Evolutionary conservation across 2,888 invertebrate genomes (phyloP).

Genomic region (Erpobdella octoculata): DNA sequence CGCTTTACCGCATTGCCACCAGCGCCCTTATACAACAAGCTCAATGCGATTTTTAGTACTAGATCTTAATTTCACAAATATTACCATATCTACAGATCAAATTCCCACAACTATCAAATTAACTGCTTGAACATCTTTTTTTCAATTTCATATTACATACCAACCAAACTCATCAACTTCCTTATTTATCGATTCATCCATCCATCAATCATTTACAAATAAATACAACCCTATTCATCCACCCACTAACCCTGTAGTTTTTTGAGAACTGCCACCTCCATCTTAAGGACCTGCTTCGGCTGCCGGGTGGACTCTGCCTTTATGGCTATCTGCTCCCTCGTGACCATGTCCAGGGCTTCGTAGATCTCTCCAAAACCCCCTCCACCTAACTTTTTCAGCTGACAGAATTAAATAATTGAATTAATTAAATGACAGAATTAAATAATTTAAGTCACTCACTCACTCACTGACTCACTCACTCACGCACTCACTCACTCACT

Average conservation of each 20-base stretch:
- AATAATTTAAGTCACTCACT: too few relatives aligned
- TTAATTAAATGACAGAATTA: conserved; percentile 6
- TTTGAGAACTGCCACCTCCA: conserved; percentile 98
- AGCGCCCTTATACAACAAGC: too few relatives aligned
- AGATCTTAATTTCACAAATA: too few relatives aligned
- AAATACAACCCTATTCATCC: background rate
- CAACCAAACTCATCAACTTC: background rate
- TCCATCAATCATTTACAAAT: background rate
- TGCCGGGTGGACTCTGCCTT: conserved; percentile 96
- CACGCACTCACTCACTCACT: too few relatives aligned
- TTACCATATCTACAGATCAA: too few relatives aligned
- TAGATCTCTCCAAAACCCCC: conserved; percentile 99
- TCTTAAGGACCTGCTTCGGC: conserved; percentile 96
- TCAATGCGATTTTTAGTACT: too few relatives aligned
- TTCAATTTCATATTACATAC: background rate
- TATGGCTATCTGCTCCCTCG: conserved; percentile 92
- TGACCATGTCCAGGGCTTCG: conserved; percentile 90
- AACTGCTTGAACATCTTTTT: too few relatives aligned
- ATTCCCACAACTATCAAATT: too few relatives aligned
- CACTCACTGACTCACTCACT: background rate
- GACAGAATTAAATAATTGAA: conserved; percentile 36
- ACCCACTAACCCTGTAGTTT: conserved; percentile 85
- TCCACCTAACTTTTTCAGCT: conserved; percentile 93
- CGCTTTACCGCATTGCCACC: too few relatives aligned
- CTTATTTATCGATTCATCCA: background rate